A percentile compares a stretch with the other conserved stretches of the same genome.
Evolutionary conservation across 2,888 invertebrate species (phyloP).

Genomic region (Malthinus flaveolus): DNA sequence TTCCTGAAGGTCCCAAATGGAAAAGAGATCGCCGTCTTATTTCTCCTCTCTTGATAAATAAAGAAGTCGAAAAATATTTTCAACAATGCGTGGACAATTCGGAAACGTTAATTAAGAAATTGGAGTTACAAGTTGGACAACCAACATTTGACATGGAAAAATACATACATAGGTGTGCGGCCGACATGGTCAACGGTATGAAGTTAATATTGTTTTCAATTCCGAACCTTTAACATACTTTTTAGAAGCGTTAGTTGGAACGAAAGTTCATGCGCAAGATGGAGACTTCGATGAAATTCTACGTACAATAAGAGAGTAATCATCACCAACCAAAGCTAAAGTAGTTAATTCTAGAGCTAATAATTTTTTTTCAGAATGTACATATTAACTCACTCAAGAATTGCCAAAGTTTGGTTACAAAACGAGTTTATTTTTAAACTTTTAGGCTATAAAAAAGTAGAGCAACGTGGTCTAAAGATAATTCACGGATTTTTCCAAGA

Average conservation of each 20-base stretch:
- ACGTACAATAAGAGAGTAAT: not conserved
- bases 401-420: conserved; percentile 20
- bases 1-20: conserved; percentile 9
- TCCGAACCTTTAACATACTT: not conserved
- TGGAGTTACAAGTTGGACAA: conserved; percentile 2
- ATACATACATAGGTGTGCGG: conserved; percentile 3
- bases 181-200: conserved; percentile 15
- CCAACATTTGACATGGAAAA: conserved; percentile 7
- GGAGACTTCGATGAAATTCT: conserved; percentile 5
- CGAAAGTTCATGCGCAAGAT: conserved; percentile 12
- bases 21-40: conserved; percentile 12
- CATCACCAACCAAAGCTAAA: too few species aligned
- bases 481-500: not conserved
- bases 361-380: conserved; percentile 12
- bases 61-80: conserved; percentile 12
- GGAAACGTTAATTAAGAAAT: not conserved
- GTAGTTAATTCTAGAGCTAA: too few species aligned
- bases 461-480: not conserved
- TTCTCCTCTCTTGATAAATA: conserved; percentile 8
- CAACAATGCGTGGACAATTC: not conserved
- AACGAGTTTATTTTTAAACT: conserved; percentile 13
- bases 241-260: conserved; percentile 14
- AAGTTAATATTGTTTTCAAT: not conserved
- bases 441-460: not conserved
- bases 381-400: conserved; percentile 10